Evolutionary conservation across 2,888 invertebrate species (phyloP).

Genomic region (Invenusta paracnida): DNA sequence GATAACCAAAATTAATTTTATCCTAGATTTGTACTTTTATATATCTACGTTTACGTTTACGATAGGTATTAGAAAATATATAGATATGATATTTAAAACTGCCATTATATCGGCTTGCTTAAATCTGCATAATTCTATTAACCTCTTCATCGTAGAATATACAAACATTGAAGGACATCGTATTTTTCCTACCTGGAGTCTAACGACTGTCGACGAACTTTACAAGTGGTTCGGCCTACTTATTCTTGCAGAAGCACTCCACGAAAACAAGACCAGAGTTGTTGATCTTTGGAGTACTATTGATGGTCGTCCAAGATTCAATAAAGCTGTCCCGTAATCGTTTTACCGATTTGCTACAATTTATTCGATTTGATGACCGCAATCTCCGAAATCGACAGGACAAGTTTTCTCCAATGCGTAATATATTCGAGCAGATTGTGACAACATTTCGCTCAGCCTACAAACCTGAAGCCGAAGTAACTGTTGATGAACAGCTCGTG

Average conservation of each 20-base stretch:
- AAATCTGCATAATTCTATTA: no score
- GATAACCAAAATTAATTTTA: no score
- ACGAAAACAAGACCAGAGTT: not conserved
- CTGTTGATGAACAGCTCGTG: conserved; percentile 23
- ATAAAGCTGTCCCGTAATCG: not conserved
- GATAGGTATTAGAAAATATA: no score
- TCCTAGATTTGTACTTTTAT: no score
- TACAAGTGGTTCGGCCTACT: not conserved
- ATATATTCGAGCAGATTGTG: conserved; percentile 10
- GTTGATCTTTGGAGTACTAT: not conserved
- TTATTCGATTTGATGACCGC: not conserved
- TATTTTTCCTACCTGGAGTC: no score
- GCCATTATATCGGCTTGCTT: no score
- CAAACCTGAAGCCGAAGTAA: not conserved
- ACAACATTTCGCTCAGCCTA: conserved; percentile 17
- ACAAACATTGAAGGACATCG: no score
- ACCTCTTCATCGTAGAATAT: no score
- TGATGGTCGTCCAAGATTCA: not conserved
- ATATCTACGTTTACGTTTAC: no score
- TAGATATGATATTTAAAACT: no score
- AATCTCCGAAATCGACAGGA: not conserved
- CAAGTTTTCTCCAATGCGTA: conserved; percentile 22
- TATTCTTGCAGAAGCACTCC: not conserved
- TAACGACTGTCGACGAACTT: no score
- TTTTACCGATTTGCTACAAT: conserved; percentile 17